These are phyloP conservation scores for Candidula unifasciata DNA, from an alignment of 2,888 invertebrate species.

Conservation along the genomic window DNA sequence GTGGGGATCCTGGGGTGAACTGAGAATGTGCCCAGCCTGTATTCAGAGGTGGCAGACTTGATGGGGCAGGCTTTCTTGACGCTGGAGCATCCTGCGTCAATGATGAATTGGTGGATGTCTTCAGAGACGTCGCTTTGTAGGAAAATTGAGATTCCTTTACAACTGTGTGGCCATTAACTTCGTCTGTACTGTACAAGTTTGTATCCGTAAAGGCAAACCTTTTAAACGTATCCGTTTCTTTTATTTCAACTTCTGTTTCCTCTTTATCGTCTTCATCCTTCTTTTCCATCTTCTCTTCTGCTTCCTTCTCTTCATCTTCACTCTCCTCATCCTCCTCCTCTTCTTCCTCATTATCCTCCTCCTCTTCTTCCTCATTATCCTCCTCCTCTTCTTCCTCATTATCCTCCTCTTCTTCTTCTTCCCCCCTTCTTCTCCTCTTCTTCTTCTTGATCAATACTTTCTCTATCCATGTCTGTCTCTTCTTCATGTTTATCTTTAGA, in stretches of 20 bases:
- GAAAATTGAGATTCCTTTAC: not conserved
- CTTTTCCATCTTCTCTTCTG: not conserved
- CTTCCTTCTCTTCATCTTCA: not conserved
- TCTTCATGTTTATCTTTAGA: slow-evolving; percentile 1
- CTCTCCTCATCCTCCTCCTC: slow-evolving; percentile 11
- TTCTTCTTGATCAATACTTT: not conserved
- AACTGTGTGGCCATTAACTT: too few species aligned
- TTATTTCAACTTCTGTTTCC: not conserved
- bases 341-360: not conserved
- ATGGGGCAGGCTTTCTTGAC: not conserved
- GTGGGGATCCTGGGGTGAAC: not conserved
- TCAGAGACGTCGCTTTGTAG: not conserved
- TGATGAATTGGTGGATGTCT: not conserved
- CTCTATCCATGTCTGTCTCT: not conserved
- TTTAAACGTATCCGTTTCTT: not conserved
- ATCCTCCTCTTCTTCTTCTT: not conserved
- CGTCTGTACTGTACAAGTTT: not conserved
- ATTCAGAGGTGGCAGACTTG: not conserved
- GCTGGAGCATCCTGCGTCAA: not conserved
- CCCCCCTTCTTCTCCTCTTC: not conserved
- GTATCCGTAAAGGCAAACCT: not conserved
- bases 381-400: not conserved
- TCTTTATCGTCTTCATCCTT: not conserved
- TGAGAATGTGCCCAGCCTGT: not conserved
- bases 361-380: not conserved